These are phyloP conservation scores for Acestrorhynchus altus DNA, from an alignment of 2,797 vertebrate genomes.

Conservation along the genomic window DNA sequence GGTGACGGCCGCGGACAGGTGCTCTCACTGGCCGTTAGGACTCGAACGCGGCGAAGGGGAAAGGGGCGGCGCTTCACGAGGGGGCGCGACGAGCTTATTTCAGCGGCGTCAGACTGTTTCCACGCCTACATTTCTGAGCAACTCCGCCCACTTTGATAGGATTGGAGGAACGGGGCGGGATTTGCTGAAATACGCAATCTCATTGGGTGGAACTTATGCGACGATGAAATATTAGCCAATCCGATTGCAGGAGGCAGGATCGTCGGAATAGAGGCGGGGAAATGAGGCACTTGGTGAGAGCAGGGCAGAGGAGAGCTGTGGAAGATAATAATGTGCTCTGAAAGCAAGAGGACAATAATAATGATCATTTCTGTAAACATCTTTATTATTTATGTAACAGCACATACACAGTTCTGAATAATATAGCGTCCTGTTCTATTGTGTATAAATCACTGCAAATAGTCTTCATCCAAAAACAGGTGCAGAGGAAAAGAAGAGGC, in stretches of 20 bases:
- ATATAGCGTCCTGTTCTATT: no score
- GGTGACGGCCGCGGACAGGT: conserved; percentile 69
- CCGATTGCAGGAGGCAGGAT: neutral
- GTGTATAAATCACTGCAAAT: no score
- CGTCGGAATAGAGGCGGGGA: neutral
- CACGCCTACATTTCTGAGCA: neutral
- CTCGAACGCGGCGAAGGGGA: neutral
- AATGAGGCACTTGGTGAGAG: neutral
- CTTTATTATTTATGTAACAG: no score
- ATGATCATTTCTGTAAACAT: no score
- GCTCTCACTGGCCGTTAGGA: conserved; percentile 72
- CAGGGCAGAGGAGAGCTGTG: conserved; percentile 4
- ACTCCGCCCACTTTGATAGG: neutral
- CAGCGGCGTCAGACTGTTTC: neutral
- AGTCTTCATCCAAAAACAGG: no score
- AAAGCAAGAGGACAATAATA: no score
- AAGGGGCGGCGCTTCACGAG: conserved; percentile 11
- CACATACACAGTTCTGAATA: no score
- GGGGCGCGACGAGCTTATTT: conserved; percentile 18
- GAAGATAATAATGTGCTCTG: no score
- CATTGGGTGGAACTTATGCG: neutral
- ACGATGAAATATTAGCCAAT: neutral
- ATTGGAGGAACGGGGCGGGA: neutral
- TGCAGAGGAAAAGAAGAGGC: no score
- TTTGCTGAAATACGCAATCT: neutral